Conservation (phyloP, 2,888 invertebrate genomes). For the Patella caerulea region DNA sequence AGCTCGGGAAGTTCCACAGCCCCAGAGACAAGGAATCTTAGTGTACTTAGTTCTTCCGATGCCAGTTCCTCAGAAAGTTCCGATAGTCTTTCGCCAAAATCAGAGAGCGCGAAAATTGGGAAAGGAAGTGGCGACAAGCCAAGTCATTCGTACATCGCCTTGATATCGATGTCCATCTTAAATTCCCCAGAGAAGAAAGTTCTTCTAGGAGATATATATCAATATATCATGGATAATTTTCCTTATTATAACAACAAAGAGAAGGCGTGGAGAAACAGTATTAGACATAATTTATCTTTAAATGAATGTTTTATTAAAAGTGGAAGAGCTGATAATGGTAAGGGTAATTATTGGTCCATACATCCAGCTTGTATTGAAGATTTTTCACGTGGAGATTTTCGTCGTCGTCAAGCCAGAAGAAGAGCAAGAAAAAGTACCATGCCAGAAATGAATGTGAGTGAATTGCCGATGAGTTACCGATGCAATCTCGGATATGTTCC, state of each 20-base stretch:
- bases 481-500: neutral
- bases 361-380: slow-evolving; percentile 97
- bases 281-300: slow-evolving; percentile 93
- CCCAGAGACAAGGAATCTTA: no score
- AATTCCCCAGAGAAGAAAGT: slow-evolving; percentile 90
- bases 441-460: slow-evolving; percentile 78
- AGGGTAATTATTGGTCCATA: slow-evolving; percentile 98
- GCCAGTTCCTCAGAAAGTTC: no score
- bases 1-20: neutral
- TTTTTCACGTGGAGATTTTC: slow-evolving; percentile 94
- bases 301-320: slow-evolving; percentile 98
- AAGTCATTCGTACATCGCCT: slow-evolving; percentile 96
- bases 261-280: slow-evolving; percentile 97
- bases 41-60: no score
- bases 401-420: slow-evolving; percentile 93
- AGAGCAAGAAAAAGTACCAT: slow-evolving; percentile 97
- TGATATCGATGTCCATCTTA: slow-evolving; percentile 97
- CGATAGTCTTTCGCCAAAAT: no score
- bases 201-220: slow-evolving; percentile 96
- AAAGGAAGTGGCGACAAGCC: slow-evolving; percentile 77
- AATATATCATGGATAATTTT: slow-evolving; percentile 95
- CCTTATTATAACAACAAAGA: slow-evolving; percentile 95
- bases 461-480: neutral
- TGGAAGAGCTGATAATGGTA: slow-evolving; percentile 95
- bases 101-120: no score